Evolutionary conservation across 2,113 vertebrate species (phyloP).

Genomic region (Hippocampus comes): DNA sequence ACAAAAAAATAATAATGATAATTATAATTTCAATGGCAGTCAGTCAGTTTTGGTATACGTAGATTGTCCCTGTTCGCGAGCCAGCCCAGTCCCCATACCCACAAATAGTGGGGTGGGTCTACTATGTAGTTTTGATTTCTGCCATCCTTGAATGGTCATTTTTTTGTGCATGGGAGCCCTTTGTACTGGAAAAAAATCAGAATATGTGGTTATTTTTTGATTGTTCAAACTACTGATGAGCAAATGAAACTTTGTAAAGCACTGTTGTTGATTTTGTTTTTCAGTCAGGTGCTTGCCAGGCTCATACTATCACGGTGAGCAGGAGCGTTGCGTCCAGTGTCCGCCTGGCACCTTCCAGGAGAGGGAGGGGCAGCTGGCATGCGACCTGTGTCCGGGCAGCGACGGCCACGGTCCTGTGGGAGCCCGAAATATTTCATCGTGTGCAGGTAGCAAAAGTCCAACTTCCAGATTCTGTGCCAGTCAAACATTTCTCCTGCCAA

Average conservation of each 20-base stretch:
- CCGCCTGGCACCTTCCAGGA: conserved; percentile 95
- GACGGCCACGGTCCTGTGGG: conserved; percentile 86
- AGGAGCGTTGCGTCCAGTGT: conserved; percentile 89
- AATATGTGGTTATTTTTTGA: too few relatives aligned
- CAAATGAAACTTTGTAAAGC: conserved; percentile 3
- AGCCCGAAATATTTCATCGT: conserved; percentile 88
- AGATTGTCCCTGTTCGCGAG: too few relatives aligned
- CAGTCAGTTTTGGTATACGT: too few relatives aligned
- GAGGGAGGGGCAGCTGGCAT: conserved; percentile 94
- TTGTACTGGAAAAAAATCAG: too few relatives aligned
- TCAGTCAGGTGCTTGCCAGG: conserved; percentile 95
- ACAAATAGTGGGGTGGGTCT: too few relatives aligned
- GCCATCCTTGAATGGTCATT: too few relatives aligned
- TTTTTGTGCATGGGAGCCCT: not conserved
- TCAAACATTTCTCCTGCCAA: not conserved
- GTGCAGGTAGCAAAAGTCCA: conserved; percentile 76
- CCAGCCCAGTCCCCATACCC: too few relatives aligned
- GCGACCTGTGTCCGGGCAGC: conserved; percentile 92
- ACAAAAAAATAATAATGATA: too few relatives aligned
- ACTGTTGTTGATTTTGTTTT: conserved; percentile 69
- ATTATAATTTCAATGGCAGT: too few relatives aligned
- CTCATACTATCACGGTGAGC: conserved; percentile 94
- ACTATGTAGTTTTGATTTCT: too few relatives aligned
- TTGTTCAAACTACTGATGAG: too few relatives aligned
- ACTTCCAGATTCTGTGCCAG: not conserved